These are phyloP conservation scores for Campoletis sonorensis DNA, from an alignment of 1,140 invertebrate species.

Conservation along the genomic window DNA sequence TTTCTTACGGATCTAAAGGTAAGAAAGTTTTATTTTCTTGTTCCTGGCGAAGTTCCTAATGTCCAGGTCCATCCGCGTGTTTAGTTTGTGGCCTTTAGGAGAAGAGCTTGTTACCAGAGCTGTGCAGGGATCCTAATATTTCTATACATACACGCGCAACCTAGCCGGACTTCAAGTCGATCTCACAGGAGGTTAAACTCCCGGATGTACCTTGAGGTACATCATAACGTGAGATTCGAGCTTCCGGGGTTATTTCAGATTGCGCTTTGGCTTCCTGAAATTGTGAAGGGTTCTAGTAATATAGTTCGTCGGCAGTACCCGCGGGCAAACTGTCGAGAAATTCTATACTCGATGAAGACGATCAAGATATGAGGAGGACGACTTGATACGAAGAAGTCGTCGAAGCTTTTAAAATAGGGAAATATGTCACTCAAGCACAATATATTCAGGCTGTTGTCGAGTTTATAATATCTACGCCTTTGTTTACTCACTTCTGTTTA, in stretches of 20 bases:
- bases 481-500: background rate
- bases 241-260: conserved; percentile 13
- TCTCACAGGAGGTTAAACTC: background rate
- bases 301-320: background rate
- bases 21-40: no score
- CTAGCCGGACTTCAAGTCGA: background rate
- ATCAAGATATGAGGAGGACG: background rate
- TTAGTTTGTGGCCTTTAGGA: no score
- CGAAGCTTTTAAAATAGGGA: background rate
- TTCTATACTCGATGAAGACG: conserved; percentile 9
- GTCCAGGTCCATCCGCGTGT: no score
- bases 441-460: background rate
- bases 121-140: background rate
- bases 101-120: no score
- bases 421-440: background rate
- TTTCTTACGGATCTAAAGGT: no score
- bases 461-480: background rate
- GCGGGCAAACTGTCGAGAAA: conserved; percentile 8
- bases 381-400: background rate
- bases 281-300: conserved; percentile 5
- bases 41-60: no score
- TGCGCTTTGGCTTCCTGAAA: background rate
- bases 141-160: background rate
- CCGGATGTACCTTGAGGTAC: conserved; percentile 7
- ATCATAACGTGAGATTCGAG: conserved; percentile 22